These are phyloP conservation scores for Hirtodrosophila duncani DNA, from an alignment of 2,888 invertebrate species.

Conservation along the genomic window DNA sequence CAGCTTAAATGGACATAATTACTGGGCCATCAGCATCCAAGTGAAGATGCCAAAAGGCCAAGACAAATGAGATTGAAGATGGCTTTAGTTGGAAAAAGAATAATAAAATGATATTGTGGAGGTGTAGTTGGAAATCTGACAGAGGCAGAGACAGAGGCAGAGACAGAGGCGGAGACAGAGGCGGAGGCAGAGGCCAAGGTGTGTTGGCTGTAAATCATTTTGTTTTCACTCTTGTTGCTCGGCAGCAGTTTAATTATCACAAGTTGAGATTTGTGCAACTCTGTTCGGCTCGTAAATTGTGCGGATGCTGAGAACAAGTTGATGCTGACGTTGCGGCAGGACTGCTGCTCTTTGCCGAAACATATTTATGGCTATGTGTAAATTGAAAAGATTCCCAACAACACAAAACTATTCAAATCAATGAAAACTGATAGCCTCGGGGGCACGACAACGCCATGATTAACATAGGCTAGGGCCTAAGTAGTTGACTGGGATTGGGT, in stretches of 20 bases:
- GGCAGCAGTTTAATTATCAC: constrained; percentile 64
- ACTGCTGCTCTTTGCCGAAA: constrained; percentile 26
- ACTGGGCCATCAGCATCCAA: constrained; percentile 18
- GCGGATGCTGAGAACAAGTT: constrained; percentile 45
- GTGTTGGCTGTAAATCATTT: constrained; percentile 56
- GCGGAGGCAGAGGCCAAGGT: constrained; percentile 9
- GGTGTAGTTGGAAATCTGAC: too few species aligned
- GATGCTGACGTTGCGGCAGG: constrained; percentile 31
- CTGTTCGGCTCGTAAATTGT: constrained; percentile 55
- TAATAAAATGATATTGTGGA: not conserved
- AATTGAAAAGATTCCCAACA: constrained; percentile 55
- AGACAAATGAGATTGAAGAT: constrained; percentile 27
- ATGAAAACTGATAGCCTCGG: constrained; percentile 67
- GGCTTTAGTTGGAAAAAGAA: constrained; percentile 22
- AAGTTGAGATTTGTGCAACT: constrained; percentile 50
- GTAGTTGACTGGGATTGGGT: constrained; percentile 15
- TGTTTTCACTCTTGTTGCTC: constrained; percentile 53
- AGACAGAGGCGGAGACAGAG: too few species aligned
- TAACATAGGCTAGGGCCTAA: constrained; percentile 52
- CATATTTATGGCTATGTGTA: constrained; percentile 48
- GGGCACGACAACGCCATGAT: constrained; percentile 58
- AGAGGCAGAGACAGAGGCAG: too few species aligned
- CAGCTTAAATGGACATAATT: constrained; percentile 20
- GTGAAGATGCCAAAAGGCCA: not conserved
- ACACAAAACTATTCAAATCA: constrained; percentile 63